A percentile compares a stretch with the other conserved stretches of the same genome.
These are phyloP conservation scores for Proteles cristata DNA, from an alignment of 2,113 vertebrate species.

Conservation along the genomic window DNA sequence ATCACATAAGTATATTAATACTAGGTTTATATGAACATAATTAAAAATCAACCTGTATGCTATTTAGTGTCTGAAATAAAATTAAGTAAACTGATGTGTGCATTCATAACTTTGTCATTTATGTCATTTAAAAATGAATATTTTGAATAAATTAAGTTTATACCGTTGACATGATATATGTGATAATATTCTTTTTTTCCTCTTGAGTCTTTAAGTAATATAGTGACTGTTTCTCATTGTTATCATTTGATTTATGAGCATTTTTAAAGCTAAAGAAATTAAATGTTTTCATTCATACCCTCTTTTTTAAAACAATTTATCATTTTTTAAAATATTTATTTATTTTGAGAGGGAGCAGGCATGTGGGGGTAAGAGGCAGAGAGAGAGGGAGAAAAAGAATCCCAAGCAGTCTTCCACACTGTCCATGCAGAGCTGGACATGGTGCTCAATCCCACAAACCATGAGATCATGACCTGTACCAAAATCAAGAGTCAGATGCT, in stretches of 20 bases:
- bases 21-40: not conserved
- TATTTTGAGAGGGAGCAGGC: too few species aligned
- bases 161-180: not conserved
- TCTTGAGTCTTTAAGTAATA: not conserved
- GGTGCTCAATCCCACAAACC: too few species aligned
- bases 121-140: slow-evolving; percentile 21
- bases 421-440: too few species aligned
- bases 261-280: not conserved
- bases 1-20: not conserved
- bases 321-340: not conserved
- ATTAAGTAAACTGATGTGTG: not conserved
- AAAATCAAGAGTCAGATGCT: too few species aligned
- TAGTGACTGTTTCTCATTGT: not conserved
- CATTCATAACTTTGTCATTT: not conserved
- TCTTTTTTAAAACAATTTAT: not conserved
- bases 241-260: not conserved
- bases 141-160: not conserved
- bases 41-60: not conserved
- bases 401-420: too few species aligned
- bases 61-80: not conserved
- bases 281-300: not conserved
- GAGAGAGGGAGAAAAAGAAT: too few species aligned
- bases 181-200: not conserved
- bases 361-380: too few species aligned
- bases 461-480: too few species aligned